Conservation (phyloP, 1,140 invertebrate species). For the Cryptotermes secundus region DNA sequence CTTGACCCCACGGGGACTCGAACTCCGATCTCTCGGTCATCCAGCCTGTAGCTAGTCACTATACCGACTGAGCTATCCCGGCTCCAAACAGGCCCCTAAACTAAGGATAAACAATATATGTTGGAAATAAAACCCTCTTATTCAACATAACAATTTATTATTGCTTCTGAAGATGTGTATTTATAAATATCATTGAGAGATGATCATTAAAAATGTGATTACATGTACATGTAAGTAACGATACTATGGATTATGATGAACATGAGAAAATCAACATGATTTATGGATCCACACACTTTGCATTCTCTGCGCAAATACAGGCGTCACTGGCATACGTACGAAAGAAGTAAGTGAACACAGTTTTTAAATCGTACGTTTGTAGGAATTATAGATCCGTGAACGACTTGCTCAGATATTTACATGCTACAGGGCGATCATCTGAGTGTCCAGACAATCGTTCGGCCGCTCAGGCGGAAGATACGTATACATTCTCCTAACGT, state of each 20-base stretch:
- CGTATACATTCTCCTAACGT: too few relatives aligned
- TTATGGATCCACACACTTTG: background rate
- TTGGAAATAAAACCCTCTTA: too few relatives aligned
- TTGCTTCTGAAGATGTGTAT: background rate
- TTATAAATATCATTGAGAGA: background rate
- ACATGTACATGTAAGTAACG: background rate
- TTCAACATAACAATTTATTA: conserved; percentile 1
- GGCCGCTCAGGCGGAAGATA: too few relatives aligned
- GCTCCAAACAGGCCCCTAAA: too few relatives aligned
- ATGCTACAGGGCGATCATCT: too few relatives aligned
- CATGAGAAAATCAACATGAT: background rate
- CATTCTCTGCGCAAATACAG: background rate
- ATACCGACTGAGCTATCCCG: too few relatives aligned
- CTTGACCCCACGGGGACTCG: too few relatives aligned
- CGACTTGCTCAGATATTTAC: background rate
- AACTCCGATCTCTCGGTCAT: too few relatives aligned
- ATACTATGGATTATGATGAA: background rate
- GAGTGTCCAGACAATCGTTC: too few relatives aligned
- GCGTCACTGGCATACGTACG: background rate
- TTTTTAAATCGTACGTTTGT: background rate
- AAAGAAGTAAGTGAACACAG: background rate
- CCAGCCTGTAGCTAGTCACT: too few relatives aligned
- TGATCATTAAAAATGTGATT: background rate
- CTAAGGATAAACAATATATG: too few relatives aligned
- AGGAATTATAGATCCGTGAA: background rate